Evolutionary conservation across 2,113 vertebrate genomes (phyloP).

Genomic region (Aldabrachelys gigantea): DNA sequence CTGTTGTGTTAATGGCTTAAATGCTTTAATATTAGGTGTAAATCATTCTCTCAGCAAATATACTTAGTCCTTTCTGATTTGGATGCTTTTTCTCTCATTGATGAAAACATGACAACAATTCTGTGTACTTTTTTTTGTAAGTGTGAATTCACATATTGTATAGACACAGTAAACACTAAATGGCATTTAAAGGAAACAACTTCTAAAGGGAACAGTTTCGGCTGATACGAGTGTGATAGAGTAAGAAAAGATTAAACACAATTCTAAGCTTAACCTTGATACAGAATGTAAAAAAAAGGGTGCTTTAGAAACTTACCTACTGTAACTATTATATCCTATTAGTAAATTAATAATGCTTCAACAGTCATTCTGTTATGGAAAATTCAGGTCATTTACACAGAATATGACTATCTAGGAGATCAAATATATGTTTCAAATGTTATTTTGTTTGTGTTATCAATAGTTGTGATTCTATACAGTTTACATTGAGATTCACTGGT

Average conservation of each 20-base stretch:
- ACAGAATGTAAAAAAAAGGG: neutral
- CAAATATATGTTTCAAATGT: neutral
- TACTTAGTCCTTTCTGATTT: neutral
- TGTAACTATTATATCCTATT: neutral
- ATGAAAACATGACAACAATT: neutral
- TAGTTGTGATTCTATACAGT: neutral
- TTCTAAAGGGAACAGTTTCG: neutral
- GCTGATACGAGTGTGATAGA: neutral
- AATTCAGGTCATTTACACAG: neutral
- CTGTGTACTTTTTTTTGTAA: neutral
- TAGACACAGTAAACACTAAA: neutral
- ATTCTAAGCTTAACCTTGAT: neutral
- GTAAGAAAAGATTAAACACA: neutral
- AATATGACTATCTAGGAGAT: neutral
- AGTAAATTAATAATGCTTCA: neutral
- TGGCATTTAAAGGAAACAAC: neutral
- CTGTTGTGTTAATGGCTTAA: neutral
- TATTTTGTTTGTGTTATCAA: neutral
- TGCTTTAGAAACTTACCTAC: neutral
- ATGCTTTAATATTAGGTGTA: neutral
- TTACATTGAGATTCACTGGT: neutral
- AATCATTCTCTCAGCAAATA: neutral
- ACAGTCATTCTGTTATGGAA: neutral
- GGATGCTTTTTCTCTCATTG: neutral
- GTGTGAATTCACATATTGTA: rapidly evolving